Percentiles rank a stretch among this genome's conserved stretches.
phyloP scores from a whole-genome alignment of 1,140 invertebrate genomes.

The Holcopasites calliopsidis region DNA sequence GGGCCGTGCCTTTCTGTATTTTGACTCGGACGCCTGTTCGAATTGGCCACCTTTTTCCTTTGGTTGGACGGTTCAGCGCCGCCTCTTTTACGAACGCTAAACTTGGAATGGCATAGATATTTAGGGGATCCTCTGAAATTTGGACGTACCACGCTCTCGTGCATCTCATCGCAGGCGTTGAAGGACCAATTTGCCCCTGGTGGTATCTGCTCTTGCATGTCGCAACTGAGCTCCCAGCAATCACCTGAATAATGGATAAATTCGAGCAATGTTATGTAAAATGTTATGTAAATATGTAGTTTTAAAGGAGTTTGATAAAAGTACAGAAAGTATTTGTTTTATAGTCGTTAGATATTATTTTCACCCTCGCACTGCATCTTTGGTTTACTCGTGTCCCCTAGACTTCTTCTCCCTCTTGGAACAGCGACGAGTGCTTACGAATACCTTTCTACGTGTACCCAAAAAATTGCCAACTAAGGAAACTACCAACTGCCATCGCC shows the following conservation, averaged over 20 bases:
- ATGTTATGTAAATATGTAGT: too few species aligned
- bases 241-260: conserved; percentile 12
- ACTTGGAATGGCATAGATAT: not conserved
- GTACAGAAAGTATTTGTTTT: too few species aligned
- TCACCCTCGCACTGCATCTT: conserved; percentile 9
- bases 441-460: conserved; percentile 11
- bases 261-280: too few species aligned
- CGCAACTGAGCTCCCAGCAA: not conserved
- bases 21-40: not conserved
- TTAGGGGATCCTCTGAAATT: not conserved
- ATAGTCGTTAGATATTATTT: too few species aligned
- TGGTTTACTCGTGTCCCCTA: not conserved
- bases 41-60: not conserved
- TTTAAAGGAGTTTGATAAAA: too few species aligned
- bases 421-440: not conserved
- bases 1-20: not conserved
- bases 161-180: not conserved
- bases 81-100: conserved; percentile 23
- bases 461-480: not conserved
- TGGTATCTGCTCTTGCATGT: not conserved
- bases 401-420: not conserved
- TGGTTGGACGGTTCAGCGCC: conserved; percentile 25
- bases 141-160: not conserved
- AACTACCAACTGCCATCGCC: not conserved
- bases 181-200: not conserved